phyloP scores from a whole-genome alignment of 1,140 invertebrate species.

The Globodera ellingtonae region DNA sequence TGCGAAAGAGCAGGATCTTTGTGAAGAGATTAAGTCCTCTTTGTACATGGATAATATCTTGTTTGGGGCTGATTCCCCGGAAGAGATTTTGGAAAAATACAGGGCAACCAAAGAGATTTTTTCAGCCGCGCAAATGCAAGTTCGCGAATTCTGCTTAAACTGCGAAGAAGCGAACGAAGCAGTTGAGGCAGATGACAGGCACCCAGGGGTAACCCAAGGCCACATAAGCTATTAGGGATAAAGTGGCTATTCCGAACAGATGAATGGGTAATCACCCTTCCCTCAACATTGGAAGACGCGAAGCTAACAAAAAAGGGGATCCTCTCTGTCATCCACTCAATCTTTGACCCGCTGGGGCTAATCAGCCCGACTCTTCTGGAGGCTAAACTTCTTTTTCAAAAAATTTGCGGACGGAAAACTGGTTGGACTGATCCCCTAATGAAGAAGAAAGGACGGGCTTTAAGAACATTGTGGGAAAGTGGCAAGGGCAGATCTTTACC shows the following conservation, averaged over 20 bases:
- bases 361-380: background rate
- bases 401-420: background rate
- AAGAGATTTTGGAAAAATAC: constrained; percentile 11
- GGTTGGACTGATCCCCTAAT: background rate
- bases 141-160: constrained; percentile 7
- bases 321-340: background rate
- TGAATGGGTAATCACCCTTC: background rate
- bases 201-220: background rate
- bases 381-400: background rate
- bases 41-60: constrained; percentile 35
- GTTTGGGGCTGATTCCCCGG: background rate
- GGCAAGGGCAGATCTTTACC: background rate
- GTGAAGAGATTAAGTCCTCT: constrained; percentile 11
- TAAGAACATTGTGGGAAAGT: background rate
- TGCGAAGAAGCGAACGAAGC: background rate
- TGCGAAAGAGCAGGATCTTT: background rate
- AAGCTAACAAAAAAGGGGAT: background rate
- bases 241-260: background rate
- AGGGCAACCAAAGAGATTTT: background rate
- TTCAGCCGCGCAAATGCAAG: background rate
- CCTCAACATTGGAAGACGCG: background rate
- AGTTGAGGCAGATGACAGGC: background rate
- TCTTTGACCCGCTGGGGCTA: background rate
- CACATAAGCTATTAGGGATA: background rate
- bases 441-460: background rate